These are phyloP conservation scores for Tethya wilhelma DNA, from an alignment of 37 sponge, comb jelly and placozoan species.

Conservation along the genomic window DNA sequence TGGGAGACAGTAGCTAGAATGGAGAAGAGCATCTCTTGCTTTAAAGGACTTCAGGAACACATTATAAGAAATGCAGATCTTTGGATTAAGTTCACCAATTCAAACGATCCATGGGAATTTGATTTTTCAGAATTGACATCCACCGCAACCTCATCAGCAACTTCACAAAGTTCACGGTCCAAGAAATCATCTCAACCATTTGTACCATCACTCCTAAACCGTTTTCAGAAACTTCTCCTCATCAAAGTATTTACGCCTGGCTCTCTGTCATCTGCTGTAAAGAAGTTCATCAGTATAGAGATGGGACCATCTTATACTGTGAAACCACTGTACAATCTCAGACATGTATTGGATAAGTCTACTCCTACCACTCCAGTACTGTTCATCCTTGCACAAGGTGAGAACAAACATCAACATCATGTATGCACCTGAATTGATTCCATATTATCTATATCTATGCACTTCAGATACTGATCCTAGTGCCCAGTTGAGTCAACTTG, in stretches of 20 bases:
- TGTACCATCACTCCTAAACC: background rate
- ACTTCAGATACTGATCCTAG: conserved; percentile 59
- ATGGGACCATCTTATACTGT: conserved; percentile 7
- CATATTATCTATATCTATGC: conserved; percentile 3
- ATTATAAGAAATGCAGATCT: background rate
- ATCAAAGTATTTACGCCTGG: background rate
- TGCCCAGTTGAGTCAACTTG: conserved; percentile 43
- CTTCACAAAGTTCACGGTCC: background rate
- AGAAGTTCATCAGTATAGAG: conserved; percentile 20
- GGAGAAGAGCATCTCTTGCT: background rate
- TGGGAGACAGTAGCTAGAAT: conserved; percentile 14
- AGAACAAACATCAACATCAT: background rate
- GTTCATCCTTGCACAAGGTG: conserved; percentile 21
- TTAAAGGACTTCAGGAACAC: conserved; percentile 2
- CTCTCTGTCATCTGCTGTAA: background rate
- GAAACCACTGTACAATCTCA: background rate
- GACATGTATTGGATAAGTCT: background rate
- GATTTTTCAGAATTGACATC: background rate
- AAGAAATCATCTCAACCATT: background rate
- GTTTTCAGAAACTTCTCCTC: conserved; percentile 16
- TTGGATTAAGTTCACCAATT: conserved; percentile 2
- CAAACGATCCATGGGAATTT: conserved; percentile 15
- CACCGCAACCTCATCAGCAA: background rate
- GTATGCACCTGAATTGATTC: background rate
- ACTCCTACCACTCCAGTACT: background rate